Conservation (phyloP, 53 echinoderm and acorn worm species). For the Temnopleurus reevesii region DNA sequence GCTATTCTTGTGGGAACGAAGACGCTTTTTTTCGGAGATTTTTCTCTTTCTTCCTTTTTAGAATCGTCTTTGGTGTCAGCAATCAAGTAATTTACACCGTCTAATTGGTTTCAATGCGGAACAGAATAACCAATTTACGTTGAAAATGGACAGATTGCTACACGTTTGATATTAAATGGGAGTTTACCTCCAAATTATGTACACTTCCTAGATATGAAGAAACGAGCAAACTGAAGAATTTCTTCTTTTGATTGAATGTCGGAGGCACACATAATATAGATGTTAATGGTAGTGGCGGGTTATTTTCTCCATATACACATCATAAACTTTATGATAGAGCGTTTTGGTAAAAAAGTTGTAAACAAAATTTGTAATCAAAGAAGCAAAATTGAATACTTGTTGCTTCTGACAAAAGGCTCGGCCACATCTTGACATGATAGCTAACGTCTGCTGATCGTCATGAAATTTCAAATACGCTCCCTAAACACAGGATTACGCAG, state of each 20-base stretch:
- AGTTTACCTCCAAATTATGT: not conserved
- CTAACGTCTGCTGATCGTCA: too few relatives aligned
- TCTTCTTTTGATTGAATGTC: not conserved
- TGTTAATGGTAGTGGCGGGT: too few relatives aligned
- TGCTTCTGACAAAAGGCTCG: too few relatives aligned
- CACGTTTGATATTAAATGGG: slow-evolving; percentile 2
- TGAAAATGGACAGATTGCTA: slow-evolving; percentile 8
- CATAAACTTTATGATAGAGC: too few relatives aligned
- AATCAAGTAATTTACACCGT: slow-evolving; percentile 20
- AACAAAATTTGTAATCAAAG: too few relatives aligned
- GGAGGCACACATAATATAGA: not conserved
- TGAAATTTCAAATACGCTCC: too few relatives aligned
- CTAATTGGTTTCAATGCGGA: slow-evolving; percentile 44
- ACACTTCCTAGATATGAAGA: not conserved
- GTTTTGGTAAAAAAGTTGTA: too few relatives aligned
- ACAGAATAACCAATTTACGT: slow-evolving; percentile 10
- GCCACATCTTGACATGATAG: too few relatives aligned
- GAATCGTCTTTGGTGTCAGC: slow-evolving; percentile 16
- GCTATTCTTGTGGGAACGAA: slow-evolving; percentile 17
- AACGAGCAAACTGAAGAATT: not conserved
- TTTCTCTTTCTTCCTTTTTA: not conserved
- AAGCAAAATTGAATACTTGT: too few relatives aligned
- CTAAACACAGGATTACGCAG: too few relatives aligned
- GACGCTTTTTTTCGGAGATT: not conserved
- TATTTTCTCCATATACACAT: too few relatives aligned